Conservation (phyloP, 2,113 vertebrate genomes). For the Nerophis ophidion region DNA sequence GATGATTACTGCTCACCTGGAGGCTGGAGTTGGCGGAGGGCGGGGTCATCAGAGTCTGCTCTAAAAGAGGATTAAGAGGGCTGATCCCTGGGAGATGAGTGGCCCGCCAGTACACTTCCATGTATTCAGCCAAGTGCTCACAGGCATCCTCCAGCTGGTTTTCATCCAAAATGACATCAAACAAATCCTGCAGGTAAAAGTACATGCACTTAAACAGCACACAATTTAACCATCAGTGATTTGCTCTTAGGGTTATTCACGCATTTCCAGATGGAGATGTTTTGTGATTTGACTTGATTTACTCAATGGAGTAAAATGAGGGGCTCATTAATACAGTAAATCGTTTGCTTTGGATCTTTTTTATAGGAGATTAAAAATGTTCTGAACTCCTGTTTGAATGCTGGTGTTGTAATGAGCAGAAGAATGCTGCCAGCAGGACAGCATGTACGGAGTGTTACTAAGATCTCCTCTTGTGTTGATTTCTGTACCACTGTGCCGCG, state of each 20-base stretch:
- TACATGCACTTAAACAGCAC: not conserved
- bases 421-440: too few relatives aligned
- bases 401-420: too few relatives aligned
- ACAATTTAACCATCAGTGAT: not conserved
- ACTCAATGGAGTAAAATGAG: too few relatives aligned
- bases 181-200: constrained; percentile 78
- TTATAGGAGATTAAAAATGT: too few relatives aligned
- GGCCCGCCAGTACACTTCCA: constrained; percentile 92
- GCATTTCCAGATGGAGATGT: too few relatives aligned
- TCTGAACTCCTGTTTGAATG: too few relatives aligned
- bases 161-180: constrained; percentile 93
- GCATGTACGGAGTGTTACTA: too few relatives aligned
- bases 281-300: too few relatives aligned
- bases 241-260: not conserved
- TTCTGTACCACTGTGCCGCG: too few relatives aligned
- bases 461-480: too few relatives aligned
- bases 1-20: constrained; percentile 71
- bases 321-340: too few relatives aligned
- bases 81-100: constrained; percentile 81
- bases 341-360: too few relatives aligned
- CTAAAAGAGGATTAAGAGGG: constrained; percentile 72
- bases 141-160: constrained; percentile 94
- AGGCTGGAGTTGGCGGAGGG: constrained; percentile 82
- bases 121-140: constrained; percentile 89
- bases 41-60: constrained; percentile 75